Base-by-base conservation (phyloP, 2,113 vertebrate genomes). In the Tyto alba region DNA sequence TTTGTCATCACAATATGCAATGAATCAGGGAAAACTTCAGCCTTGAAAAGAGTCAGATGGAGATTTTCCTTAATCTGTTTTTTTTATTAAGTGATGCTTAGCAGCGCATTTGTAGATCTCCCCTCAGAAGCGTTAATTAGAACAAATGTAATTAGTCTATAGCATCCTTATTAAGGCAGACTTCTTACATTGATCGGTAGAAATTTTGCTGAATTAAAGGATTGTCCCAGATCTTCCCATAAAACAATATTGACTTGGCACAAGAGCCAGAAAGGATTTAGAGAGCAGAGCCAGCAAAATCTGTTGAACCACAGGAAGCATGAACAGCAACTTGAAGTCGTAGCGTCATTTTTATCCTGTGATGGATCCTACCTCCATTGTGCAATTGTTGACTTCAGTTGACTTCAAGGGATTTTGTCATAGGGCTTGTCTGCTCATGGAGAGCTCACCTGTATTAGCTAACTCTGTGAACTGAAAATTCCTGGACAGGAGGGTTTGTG, bases 161-260 rank as follows among this genome's bases (percentile, higher is more conserved):
- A 92, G 48, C 53, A 85, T 83, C 74, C 67, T 83, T 91, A 80
- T 71, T 82, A 90, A 90, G 75, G 47, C 66, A 90, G 36, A 81
- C 89, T 84, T 92, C 38, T 92, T 90, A 73, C 27, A 85, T 76
- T 77, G 90, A 69, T 89, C 95, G 84, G 27, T 57, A 90, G 75
- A 73, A 92, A 20, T 69, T 94, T 64, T 88, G 36, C 47, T 85
- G 63, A 92, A 83, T 59, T 90, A 81, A 85, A 90, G 38, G 68
- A 80, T 81, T 93, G 55, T 85, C 75, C 52, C 60, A 77, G 32
- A 43, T 93, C 91, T 92, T 86, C 20, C 83, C 34, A 15, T 59
- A 82, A 74, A 75, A 82, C 53, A 78, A 52, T 75, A 59, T 16
- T 72, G 56, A 36, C 22, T 10, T 74, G 66, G 64, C 73, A 92